A percentile compares a stretch with the other conserved stretches of the same genome.
Evolutionary conservation across 2,797 vertebrate species (phyloP).

Genomic region (Alfaro cultratus): DNA sequence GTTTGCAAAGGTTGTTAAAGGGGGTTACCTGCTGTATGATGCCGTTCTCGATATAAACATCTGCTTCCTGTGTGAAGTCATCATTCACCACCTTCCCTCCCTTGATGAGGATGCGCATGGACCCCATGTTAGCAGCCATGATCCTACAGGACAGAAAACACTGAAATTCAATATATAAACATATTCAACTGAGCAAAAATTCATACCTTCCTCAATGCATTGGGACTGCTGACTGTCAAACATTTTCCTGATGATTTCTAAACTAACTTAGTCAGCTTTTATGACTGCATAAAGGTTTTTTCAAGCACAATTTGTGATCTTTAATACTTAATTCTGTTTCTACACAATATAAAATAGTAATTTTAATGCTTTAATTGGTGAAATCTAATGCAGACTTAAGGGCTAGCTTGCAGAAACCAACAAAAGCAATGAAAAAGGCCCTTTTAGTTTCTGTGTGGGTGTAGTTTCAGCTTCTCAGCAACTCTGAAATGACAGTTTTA

Average conservation of each 20-base stretch:
- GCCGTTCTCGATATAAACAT: slow-evolving; percentile 97
- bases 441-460: background rate
- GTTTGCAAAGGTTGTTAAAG: background rate
- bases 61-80: slow-evolving; percentile 95
- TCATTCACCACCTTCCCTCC: slow-evolving; percentile 98
- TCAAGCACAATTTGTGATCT: background rate
- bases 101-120: slow-evolving; percentile 94
- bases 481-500: background rate
- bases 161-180: background rate
- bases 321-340: background rate
- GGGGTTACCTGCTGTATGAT: slow-evolving; percentile 93
- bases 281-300: background rate
- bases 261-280: background rate
- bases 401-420: background rate
- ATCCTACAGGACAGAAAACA: slow-evolving; percentile 64
- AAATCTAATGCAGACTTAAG: background rate
- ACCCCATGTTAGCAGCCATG: slow-evolving; percentile 91
- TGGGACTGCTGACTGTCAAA: no score
- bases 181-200: background rate
- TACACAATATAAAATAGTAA: background rate
- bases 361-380: background rate
- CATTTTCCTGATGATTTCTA: background rate
- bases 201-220: background rate
- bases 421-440: background rate
- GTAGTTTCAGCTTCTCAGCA: background rate